phyloP scores from a whole-genome alignment of 64 coral and sea anemone species.

The Porites lutea region DNA sequence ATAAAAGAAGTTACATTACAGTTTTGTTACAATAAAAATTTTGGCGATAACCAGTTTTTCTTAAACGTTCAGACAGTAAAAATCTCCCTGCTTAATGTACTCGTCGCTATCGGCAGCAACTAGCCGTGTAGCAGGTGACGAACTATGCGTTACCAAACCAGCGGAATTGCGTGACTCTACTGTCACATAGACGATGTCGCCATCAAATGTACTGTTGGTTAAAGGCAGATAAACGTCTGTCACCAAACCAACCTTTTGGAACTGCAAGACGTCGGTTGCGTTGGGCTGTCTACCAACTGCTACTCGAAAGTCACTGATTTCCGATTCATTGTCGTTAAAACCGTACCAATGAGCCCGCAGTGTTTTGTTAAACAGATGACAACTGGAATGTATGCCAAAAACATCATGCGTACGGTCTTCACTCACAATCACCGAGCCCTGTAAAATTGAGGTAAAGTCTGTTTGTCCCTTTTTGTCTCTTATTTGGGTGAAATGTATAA shows the following conservation, averaged over 20 bases:
- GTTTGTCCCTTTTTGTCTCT: too few relatives aligned
- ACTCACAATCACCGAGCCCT: slow-evolving; percentile 62
- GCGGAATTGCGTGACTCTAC: slow-evolving; percentile 74
- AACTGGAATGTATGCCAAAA: slow-evolving; percentile 57
- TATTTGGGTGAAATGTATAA: too few relatives aligned
- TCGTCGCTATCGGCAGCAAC: slow-evolving; percentile 42
- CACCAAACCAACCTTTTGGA: slow-evolving; percentile 58
- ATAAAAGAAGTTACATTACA: too few relatives aligned
- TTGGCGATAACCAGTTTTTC: too few relatives aligned
- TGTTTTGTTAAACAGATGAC: slow-evolving; percentile 67
- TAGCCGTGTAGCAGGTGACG: slow-evolving; percentile 74
- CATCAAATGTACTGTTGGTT: slow-evolving; percentile 25
- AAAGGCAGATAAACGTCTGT: slow-evolving; percentile 51
- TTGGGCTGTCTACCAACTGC: slow-evolving; percentile 64
- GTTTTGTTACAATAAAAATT: too few relatives aligned
- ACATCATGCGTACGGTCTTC: slow-evolving; percentile 61
- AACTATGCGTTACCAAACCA: slow-evolving; percentile 34
- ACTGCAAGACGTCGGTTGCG: slow-evolving; percentile 38
- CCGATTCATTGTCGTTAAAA: slow-evolving; percentile 73
- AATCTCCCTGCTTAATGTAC: slow-evolving; percentile 49
- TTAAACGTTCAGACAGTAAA: slow-evolving; percentile 68
- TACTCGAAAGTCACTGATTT: slow-evolving; percentile 58
- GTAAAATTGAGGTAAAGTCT: neutral
- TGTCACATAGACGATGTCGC: slow-evolving; percentile 53
- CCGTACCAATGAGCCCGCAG: slow-evolving; percentile 70